Conservation (phyloP, 2,888 invertebrate species). For the Deilephila porcellus region DNA sequence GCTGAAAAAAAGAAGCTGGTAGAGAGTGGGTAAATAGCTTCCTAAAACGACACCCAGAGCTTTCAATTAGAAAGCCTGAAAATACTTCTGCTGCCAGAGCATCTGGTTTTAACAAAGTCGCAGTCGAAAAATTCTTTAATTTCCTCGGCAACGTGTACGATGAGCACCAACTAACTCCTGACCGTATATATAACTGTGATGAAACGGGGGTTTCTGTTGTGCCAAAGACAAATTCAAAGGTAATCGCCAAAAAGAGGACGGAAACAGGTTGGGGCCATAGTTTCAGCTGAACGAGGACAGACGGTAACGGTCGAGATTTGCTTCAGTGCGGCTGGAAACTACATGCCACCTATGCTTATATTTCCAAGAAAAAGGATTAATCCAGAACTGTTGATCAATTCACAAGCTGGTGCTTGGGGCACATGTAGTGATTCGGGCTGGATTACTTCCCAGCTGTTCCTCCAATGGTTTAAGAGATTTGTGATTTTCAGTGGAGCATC, state of each 20-base stretch:
- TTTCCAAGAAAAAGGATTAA: slow-evolving; percentile 44
- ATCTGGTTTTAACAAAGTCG: no score
- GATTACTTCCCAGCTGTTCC: slow-evolving; percentile 28
- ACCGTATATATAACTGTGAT: slow-evolving; percentile 37
- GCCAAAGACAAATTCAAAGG: slow-evolving; percentile 47
- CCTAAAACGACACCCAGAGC: no score
- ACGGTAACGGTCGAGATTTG: background rate
- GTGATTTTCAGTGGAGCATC: slow-evolving; percentile 24
- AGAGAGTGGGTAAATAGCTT: no score
- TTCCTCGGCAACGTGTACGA: no score
- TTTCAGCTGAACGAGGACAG: slow-evolving; percentile 50
- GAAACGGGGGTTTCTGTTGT: slow-evolving; percentile 61
- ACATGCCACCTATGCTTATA: slow-evolving; percentile 38
- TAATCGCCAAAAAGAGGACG: slow-evolving; percentile 49
- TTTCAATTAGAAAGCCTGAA: no score
- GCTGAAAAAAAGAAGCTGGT: no score
- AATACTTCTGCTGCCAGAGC: no score
- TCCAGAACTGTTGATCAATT: slow-evolving; percentile 43
- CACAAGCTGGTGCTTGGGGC: slow-evolving; percentile 48
- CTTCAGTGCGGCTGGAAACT: slow-evolving; percentile 35
- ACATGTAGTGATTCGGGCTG: slow-evolving; percentile 38
- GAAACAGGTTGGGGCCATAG: slow-evolving; percentile 58
- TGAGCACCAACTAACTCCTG: no score
- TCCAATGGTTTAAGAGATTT: slow-evolving; percentile 5
- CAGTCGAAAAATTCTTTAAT: no score